Evolutionary conservation across 2,888 invertebrate species (phyloP), one percentile per base, ranked within the genome.

Genomic region (Agrypnus murinus): DNA sequence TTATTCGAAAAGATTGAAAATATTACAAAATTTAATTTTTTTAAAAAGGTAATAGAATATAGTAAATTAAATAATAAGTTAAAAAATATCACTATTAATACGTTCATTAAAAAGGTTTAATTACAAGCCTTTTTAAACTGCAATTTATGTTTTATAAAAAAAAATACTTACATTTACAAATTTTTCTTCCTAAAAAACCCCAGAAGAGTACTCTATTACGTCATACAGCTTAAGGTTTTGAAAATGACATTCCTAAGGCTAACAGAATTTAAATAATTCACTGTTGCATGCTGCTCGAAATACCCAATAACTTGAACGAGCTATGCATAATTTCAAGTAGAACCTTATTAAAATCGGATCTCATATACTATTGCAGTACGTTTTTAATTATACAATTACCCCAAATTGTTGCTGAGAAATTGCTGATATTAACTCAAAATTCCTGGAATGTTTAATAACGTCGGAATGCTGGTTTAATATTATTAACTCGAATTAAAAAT

Each of bases 161-260:
- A n/a, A n/a, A n/a, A n/a, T n/a, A n/a, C n/a, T n/a, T n/a, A n/a
- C n/a, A n/a, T n/a, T n/a, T n/a, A n/a, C n/a, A n/a, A n/a, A n/a
- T n/a, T n/a, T n/a, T n/a, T n/a, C n/a, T n/a, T n/a, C n/a, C n/a
- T n/a, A n/a, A n/a, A n/a, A n/a, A n/a, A n/a, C n/a, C n/a, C n/a
- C n/a, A n/a, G n/a, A n/a, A n/a, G n/a, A n/a, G n/a, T n/a, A n/a
- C n/a, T n/a, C n/a, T n/a, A n/a, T n/a, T n/a, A n/a, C n/a, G n/a
- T n/a, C n/a, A n/a, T n/a, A n/a, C n/a, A n/a, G n/a, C n/a, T n/a
- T 25, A 59, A 15, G 43, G 17, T 59, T 40, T 32, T 45, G 45
- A 59, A 45, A 45, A 59, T 45, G 45, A 59, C 59, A 59, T 59
- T 59, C 59, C 31, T 59, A 45, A 31, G 31, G 32, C 45, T 40